Evolutionary conservation across 2,888 invertebrate species (phyloP).

Genomic region (Fragum fragum): DNA sequence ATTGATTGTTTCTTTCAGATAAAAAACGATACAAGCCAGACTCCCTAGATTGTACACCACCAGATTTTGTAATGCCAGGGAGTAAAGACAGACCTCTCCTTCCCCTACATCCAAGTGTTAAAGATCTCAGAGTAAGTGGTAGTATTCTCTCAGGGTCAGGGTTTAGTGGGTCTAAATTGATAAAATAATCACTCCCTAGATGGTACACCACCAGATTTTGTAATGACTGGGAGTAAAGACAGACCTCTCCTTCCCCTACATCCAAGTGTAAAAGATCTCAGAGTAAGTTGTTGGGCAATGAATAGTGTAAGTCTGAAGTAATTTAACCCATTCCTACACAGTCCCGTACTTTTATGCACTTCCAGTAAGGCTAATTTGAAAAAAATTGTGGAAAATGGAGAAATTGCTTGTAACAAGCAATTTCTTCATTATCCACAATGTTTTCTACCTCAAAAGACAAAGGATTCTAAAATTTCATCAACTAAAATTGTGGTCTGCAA

Average conservation of each 20-base stretch:
- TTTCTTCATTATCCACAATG: too few species aligned
- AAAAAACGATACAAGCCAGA: slow-evolving; percentile 96
- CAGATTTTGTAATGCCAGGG: slow-evolving; percentile 98
- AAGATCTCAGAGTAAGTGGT: slow-evolving; percentile 91
- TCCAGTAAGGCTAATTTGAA: too few species aligned
- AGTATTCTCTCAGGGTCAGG: neutral
- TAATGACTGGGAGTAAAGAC: slow-evolving; percentile 96
- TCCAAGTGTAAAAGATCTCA: slow-evolving; percentile 95
- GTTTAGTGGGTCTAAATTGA: too few species aligned
- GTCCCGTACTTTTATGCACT: too few species aligned
- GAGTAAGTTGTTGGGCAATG: slow-evolving; percentile 87
- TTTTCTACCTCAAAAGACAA: too few species aligned
- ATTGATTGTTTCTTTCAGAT: too few species aligned
- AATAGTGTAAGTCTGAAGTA: too few species aligned
- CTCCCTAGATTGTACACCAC: slow-evolving; percentile 98
- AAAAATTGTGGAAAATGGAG: too few species aligned
- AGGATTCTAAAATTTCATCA: too few species aligned
- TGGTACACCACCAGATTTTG: slow-evolving; percentile 98
- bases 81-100: slow-evolving; percentile 95
- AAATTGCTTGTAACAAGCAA: too few species aligned
- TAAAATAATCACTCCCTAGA: slow-evolving; percentile 98
- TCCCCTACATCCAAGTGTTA: slow-evolving; percentile 95
- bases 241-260: slow-evolving; percentile 95
- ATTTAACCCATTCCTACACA: too few species aligned
- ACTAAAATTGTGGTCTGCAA: too few species aligned